These are phyloP conservation scores for Ophonus ardosiacus DNA, from an alignment of 2,888 invertebrate genomes.

Conservation along the genomic window DNA sequence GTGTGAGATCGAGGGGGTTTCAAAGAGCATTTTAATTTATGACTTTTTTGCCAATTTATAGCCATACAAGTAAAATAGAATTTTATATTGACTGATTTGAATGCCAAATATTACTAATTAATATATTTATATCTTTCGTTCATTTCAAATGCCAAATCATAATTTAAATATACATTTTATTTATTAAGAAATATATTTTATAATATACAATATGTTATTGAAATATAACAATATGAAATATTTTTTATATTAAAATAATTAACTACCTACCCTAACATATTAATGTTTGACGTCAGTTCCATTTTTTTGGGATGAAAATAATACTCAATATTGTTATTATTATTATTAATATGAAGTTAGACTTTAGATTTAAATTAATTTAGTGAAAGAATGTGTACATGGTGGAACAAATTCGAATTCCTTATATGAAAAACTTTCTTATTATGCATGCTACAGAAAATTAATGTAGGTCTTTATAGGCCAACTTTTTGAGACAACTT, in stretches of 20 bases:
- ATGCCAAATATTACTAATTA: constrained; percentile 35
- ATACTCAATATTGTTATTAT: neutral
- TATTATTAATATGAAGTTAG: neutral
- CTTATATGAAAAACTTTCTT: too few relatives aligned
- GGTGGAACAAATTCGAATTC: too few relatives aligned
- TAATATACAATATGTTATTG: neutral
- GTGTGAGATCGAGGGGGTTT: constrained; percentile 39
- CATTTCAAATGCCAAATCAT: constrained; percentile 13
- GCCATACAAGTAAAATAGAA: neutral
- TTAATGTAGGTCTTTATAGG: too few relatives aligned
- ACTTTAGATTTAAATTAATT: neutral
- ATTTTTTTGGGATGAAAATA: too few relatives aligned
- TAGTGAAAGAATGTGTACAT: neutral
- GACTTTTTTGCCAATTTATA: neutral
- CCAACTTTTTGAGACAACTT: too few relatives aligned
- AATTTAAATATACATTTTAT: neutral
- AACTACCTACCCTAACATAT: too few relatives aligned
- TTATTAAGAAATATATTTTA: neutral
- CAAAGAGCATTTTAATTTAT: constrained; percentile 59
- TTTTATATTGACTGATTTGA: constrained; percentile 27
- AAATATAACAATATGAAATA: neutral
- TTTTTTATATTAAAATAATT: neutral
- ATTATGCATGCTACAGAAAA: too few relatives aligned
- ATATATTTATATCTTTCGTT: neutral
- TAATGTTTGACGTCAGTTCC: too few relatives aligned